Evolutionary conservation across 2,113 vertebrate species (phyloP).

Genomic region (Gadus chalcogrammus): DNA sequence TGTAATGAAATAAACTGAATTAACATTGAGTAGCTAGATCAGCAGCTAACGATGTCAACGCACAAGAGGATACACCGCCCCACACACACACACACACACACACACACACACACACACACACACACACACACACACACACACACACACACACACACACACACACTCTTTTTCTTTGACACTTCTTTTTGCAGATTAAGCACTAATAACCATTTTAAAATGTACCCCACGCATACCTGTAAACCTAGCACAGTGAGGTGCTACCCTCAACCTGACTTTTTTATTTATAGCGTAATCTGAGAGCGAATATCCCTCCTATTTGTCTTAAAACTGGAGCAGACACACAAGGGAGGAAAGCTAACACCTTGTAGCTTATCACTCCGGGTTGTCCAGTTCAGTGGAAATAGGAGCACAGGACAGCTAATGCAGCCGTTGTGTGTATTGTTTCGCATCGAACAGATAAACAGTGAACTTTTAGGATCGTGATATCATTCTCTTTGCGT

Average conservation of each 20-base stretch:
- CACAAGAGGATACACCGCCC: background rate
- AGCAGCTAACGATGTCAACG: background rate
- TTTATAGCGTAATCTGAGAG: slow-evolving; percentile 27
- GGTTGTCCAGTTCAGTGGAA: slow-evolving; percentile 40
- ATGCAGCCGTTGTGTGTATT: slow-evolving; percentile 32
- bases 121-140: background rate
- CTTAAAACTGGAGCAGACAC: slow-evolving; percentile 5
- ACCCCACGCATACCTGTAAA: background rate
- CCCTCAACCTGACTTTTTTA: slow-evolving; percentile 27
- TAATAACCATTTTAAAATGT: too few species aligned
- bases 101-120: too few species aligned
- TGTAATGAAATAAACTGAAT: background rate
- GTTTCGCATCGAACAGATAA: background rate
- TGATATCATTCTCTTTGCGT: too few species aligned
- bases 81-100: too few species aligned
- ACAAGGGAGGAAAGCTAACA: slow-evolving; percentile 43
- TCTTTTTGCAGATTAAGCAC: too few species aligned
- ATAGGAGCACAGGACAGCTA: slow-evolving; percentile 33
- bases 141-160: slow-evolving; percentile 2
- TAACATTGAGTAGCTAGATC: background rate
- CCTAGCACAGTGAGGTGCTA: background rate
- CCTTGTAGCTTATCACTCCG: slow-evolving; percentile 13
- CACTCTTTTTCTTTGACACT: background rate
- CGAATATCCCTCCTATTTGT: slow-evolving; percentile 32
- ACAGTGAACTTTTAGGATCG: background rate